Percentiles rank a stretch among this genome's conserved stretches.
Evolutionary conservation across 2,888 invertebrate genomes (phyloP).

Genomic region (Papilio elwesi): DNA sequence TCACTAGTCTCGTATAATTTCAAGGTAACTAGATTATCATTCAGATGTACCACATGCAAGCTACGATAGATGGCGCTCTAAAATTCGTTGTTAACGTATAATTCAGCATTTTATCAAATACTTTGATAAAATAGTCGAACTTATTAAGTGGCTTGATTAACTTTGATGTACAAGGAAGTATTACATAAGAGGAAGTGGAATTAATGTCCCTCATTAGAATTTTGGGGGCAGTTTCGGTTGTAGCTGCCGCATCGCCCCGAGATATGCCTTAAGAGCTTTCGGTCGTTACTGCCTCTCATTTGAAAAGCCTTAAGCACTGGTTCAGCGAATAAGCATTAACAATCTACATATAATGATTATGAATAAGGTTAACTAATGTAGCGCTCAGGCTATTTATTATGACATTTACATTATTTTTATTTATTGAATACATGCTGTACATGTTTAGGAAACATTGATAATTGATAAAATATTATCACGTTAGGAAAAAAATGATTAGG

Average conservation of each 20-base stretch:
- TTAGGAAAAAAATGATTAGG: too few relatives aligned
- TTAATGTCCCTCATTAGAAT: slow-evolving; percentile 32
- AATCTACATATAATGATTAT: slow-evolving; percentile 6
- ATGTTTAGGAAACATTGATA: too few relatives aligned
- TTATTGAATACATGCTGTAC: too few relatives aligned
- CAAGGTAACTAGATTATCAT: too few relatives aligned
- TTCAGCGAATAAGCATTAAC: background rate
- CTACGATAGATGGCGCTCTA: too few relatives aligned
- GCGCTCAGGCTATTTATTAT: too few relatives aligned
- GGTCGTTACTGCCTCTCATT: slow-evolving; percentile 29
- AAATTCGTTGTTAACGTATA: too few relatives aligned
- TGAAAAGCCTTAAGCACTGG: slow-evolving; percentile 5
- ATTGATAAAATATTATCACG: too few relatives aligned
- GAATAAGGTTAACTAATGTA: slow-evolving; percentile 2
- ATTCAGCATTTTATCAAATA: too few relatives aligned
- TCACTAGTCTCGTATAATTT: too few relatives aligned
- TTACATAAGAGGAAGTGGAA: slow-evolving; percentile 2
- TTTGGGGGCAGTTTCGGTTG: slow-evolving; percentile 20
- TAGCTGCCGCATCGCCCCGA: slow-evolving; percentile 29
- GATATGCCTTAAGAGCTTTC: slow-evolving; percentile 36
- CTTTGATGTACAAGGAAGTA: slow-evolving; percentile 14
- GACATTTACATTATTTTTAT: too few relatives aligned
- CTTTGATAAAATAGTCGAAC: background rate
- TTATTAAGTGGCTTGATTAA: background rate
- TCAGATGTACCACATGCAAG: too few relatives aligned